These are phyloP conservation scores for Gobio occitaniae DNA, from an alignment of 2,797 vertebrate genomes.

Conservation along the genomic window DNA sequence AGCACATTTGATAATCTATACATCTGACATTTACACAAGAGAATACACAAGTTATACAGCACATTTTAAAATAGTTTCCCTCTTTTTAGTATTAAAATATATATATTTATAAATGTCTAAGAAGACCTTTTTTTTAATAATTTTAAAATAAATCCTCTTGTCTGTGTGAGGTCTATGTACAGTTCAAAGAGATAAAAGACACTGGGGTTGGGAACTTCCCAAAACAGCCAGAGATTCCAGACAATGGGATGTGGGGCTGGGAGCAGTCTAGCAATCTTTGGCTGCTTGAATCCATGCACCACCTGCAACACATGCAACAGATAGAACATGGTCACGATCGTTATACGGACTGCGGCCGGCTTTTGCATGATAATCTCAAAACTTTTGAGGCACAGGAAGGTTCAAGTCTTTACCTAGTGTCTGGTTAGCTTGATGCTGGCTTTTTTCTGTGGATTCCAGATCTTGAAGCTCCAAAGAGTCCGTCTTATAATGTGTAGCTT, in stretches of 20 bases:
- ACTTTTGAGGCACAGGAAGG: background rate
- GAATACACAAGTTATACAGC: conserved; percentile 86
- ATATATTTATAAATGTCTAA: conserved; percentile 70
- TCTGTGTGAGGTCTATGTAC: conserved; percentile 78
- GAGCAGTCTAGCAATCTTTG: conserved; percentile 80
- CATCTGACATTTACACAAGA: conserved; percentile 82
- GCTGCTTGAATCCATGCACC: conserved; percentile 77
- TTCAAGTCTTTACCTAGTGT: conserved; percentile 72
- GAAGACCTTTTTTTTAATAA: conserved; percentile 70
- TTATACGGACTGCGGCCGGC: background rate
- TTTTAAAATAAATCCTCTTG: conserved; percentile 80
- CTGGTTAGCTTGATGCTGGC: conserved; percentile 70
- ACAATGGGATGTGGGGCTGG: conserved; percentile 57
- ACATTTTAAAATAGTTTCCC: conserved; percentile 87
- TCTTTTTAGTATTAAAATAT: conserved; percentile 84
- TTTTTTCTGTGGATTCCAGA: conserved; percentile 75
- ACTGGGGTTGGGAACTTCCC: conserved; percentile 58
- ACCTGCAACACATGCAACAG: conserved; percentile 70
- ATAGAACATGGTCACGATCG: conserved; percentile 26
- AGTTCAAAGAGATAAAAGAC: conserved; percentile 73
- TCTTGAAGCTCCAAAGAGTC: conserved; percentile 85
- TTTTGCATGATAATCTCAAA: background rate
- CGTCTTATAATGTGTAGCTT: conserved; percentile 62
- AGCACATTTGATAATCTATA: conserved; percentile 81
- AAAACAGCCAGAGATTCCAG: conserved; percentile 66